Percentiles rank a stretch among this genome's conserved stretches.
Evolutionary conservation across 2,113 vertebrate genomes (phyloP).

Genomic region (Erpornis zantholeuca): DNA sequence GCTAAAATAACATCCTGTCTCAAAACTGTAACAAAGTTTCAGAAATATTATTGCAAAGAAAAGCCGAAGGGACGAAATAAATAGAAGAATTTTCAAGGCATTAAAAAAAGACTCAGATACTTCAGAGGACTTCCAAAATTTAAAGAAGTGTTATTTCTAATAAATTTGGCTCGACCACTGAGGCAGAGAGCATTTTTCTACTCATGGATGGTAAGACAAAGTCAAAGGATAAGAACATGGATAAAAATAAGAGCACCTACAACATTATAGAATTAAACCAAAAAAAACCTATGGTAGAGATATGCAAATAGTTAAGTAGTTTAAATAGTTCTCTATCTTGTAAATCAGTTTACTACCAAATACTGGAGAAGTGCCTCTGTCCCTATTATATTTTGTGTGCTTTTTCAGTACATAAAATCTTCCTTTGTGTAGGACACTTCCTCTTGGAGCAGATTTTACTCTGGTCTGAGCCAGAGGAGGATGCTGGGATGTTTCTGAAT

Average conservation of each 20-base stretch:
- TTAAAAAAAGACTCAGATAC: background rate
- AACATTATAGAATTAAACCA: background rate
- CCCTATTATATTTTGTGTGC: background rate
- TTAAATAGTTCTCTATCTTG: background rate
- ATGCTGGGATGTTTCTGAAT: background rate
- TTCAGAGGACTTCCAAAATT: background rate
- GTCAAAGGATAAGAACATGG: background rate
- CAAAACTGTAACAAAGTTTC: background rate
- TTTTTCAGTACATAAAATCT: background rate
- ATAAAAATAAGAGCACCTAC: background rate
- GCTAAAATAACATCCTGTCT: background rate
- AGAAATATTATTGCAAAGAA: background rate
- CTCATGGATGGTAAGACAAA: background rate
- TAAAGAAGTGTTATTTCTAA: background rate
- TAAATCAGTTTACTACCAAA: background rate
- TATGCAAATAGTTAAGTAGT: background rate
- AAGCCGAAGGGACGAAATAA: background rate
- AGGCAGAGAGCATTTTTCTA: background rate
- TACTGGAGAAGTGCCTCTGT: background rate
- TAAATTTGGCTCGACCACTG: background rate
- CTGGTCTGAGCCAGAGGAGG: background rate
- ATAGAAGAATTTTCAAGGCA: background rate
- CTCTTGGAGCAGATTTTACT: background rate
- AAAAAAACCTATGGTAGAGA: background rate
- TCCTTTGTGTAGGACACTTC: background rate